phyloP scores from a whole-genome alignment of 2,888 invertebrate species.

The Volucella inanis region DNA sequence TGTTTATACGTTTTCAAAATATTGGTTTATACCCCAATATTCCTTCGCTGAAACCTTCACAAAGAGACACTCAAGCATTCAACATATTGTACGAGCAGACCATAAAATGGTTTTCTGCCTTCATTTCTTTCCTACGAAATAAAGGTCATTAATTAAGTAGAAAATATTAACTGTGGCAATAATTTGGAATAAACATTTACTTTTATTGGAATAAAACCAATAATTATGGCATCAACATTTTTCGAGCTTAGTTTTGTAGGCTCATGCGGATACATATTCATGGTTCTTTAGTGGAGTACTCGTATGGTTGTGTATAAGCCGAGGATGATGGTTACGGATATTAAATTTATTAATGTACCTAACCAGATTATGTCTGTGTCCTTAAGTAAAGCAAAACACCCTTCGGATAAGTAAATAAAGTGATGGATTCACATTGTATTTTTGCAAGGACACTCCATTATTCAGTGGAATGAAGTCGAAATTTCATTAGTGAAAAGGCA shows the following conservation, averaged over 20 bases:
- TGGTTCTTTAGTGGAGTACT: conserved; percentile 19
- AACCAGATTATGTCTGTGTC: neutral
- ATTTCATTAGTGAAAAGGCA: too few relatives aligned
- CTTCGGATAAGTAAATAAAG: neutral
- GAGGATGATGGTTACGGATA: neutral
- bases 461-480: too few relatives aligned
- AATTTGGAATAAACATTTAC: conserved; percentile 53
- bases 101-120: too few relatives aligned
- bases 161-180: conserved; percentile 31
- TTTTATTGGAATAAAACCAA: conserved; percentile 57
- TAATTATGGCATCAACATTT: conserved; percentile 48
- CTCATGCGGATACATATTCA: conserved; percentile 16
- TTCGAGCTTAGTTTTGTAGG: conserved; percentile 11
- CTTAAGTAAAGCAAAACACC: conserved; percentile 21
- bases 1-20: too few relatives aligned
- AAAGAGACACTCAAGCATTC: too few relatives aligned
- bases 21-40: too few relatives aligned
- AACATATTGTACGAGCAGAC: too few relatives aligned
- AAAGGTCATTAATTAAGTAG: conserved; percentile 53
- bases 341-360: conserved; percentile 47
- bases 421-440: neutral
- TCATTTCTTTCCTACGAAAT: conserved; percentile 34
- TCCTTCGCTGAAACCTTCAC: too few relatives aligned
- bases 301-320: conserved; percentile 1
- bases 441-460: too few relatives aligned